These are phyloP conservation scores for Cerastis rubricosa DNA, from an alignment of 2,888 invertebrate species.

Conservation along the genomic window DNA sequence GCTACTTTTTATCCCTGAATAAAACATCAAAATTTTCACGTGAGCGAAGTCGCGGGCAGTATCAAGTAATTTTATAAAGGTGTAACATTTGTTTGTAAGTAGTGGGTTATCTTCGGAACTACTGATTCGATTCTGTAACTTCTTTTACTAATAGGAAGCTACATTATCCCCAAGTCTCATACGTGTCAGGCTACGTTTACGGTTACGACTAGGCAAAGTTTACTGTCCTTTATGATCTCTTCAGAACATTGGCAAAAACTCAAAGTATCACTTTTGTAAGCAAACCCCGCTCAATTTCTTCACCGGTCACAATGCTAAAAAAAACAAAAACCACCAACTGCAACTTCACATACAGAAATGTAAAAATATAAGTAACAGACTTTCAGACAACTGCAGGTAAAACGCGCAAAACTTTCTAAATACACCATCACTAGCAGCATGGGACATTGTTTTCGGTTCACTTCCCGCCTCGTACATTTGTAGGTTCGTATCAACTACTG, in stretches of 20 bases:
- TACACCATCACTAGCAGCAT: conserved; percentile 34
- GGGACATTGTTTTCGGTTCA: conserved; percentile 59
- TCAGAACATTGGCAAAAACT: not conserved
- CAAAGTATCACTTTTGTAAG: not conserved
- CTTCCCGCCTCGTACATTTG: conserved; percentile 41
- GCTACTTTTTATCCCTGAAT: no score
- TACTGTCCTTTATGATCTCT: not conserved
- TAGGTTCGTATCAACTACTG: conserved; percentile 33
- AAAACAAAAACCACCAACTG: not conserved
- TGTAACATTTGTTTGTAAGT: no score
- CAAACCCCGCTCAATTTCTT: not conserved
- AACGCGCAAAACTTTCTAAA: conserved; percentile 50
- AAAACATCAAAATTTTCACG: no score
- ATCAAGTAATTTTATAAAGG: no score
- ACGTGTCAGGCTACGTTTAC: no score
- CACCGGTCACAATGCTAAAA: not conserved
- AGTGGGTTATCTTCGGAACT: not conserved
- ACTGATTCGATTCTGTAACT: not conserved
- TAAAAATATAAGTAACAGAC: not conserved
- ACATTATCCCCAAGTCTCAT: not conserved
- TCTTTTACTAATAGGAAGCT: not conserved
- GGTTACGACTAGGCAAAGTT: no score
- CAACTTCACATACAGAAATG: not conserved
- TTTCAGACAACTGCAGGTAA: conserved; percentile 33
- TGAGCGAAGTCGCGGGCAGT: no score